Percentiles rank a stretch among this genome's conserved stretches.
Conservation (phyloP, 2,888 invertebrate species). For the Andrena fulva region DNA sequence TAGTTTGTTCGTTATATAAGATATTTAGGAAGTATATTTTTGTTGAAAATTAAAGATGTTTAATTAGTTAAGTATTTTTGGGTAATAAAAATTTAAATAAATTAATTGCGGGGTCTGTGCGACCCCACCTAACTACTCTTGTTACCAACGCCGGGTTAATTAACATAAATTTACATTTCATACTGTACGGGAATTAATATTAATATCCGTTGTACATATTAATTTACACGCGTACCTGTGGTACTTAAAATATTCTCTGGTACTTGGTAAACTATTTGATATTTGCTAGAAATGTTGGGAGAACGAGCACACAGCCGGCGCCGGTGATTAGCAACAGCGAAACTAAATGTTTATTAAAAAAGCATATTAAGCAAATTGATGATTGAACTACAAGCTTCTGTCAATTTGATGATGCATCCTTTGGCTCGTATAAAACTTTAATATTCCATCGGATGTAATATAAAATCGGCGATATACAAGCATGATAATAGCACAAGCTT, state of each 20-base stretch:
- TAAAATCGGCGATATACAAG: neutral
- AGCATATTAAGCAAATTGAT: conserved; percentile 17
- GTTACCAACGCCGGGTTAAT: neutral
- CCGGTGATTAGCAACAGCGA: no score
- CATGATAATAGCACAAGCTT: neutral
- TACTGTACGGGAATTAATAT: neutral
- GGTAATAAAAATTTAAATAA: no score
- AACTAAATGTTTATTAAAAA: neutral
- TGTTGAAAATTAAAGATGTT: no score
- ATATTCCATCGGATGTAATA: neutral
- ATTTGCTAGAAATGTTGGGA: neutral
- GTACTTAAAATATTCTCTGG: neutral
- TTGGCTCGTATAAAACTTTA: neutral
- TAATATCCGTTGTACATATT: neutral
- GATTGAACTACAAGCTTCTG: neutral
- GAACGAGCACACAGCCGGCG: neutral
- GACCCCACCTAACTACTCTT: no score
- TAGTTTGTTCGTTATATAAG: no score
- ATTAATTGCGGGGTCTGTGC: no score
- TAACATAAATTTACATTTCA: neutral
- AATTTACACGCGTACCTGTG: neutral
- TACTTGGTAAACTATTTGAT: neutral
- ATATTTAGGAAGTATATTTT: no score
- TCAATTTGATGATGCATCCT: conserved; percentile 4
- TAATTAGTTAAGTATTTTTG: no score